These are phyloP conservation scores for Aporrectodea caliginosa DNA, from an alignment of 1,140 invertebrate genomes.

Conservation along the genomic window DNA sequence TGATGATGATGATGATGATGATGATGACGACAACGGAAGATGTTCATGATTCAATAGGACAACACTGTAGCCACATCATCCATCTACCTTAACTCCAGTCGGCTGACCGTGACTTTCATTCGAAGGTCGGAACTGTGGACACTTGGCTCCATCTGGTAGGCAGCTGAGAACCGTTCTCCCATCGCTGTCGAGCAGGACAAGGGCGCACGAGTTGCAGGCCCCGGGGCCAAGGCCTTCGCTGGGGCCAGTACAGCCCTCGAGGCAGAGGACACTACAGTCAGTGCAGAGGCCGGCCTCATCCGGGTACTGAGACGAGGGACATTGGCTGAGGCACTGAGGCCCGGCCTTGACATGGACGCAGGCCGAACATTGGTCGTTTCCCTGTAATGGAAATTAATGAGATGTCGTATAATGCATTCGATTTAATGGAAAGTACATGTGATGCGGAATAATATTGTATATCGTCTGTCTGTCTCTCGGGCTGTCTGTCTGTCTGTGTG, in stretches of 20 bases:
- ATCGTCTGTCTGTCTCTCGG: too few species aligned
- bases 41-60: too few species aligned
- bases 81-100: too few species aligned
- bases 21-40: too few species aligned
- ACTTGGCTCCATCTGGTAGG: background rate
- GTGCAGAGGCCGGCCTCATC: constrained; percentile 69
- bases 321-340: constrained; percentile 78
- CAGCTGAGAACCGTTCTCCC: background rate
- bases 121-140: too few species aligned
- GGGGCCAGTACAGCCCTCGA: constrained; percentile 81
- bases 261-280: constrained; percentile 80
- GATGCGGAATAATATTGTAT: too few species aligned
- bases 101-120: too few species aligned
- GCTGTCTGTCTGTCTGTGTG: too few species aligned
- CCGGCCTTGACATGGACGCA: constrained; percentile 83
- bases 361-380: constrained; percentile 73
- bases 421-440: too few species aligned
- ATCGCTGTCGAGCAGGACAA: background rate
- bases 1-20: too few species aligned
- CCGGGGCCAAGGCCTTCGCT: constrained; percentile 31
- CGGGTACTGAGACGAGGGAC: constrained; percentile 76
- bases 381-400: constrained; percentile 48
- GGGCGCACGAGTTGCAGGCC: constrained; percentile 12
- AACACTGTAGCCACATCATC: too few species aligned
- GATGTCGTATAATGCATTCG: too few species aligned